Evolutionary conservation across 2,888 invertebrate species (phyloP).

Genomic region (Acleris holmiana): DNA sequence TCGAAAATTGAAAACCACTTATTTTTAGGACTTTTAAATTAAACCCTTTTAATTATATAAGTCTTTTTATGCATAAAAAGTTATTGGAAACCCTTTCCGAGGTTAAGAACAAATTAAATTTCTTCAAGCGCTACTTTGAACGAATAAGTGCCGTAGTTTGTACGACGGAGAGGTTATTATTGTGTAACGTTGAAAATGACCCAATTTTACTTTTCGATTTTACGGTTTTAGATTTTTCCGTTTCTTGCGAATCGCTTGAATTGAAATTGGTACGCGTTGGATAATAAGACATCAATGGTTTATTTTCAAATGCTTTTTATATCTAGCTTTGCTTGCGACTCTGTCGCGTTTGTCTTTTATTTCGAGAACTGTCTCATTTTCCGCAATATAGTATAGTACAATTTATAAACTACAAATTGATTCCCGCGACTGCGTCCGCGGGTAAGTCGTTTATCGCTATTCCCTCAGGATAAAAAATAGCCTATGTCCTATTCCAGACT

Average conservation of each 20-base stretch:
- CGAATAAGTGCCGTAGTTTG: conserved; percentile 13
- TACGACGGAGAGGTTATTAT: conserved; percentile 14
- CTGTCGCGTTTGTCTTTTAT: no score
- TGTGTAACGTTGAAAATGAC: neutral
- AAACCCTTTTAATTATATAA: conserved; percentile 17
- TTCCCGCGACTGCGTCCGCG: no score
- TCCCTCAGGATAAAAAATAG: no score
- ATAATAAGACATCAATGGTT: neutral
- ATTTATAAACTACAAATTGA: no score
- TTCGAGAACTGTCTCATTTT: no score
- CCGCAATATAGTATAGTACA: no score
- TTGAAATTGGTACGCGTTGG: conserved; percentile 26
- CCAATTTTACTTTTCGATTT: conserved; percentile 19
- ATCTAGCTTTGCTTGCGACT: no score
- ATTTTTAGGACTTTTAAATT: conserved; percentile 5
- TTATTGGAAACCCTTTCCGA: conserved; percentile 19
- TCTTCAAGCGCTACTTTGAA: neutral
- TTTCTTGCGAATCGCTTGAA: conserved; percentile 11
- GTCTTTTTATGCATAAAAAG: conserved; percentile 7
- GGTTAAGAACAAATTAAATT: conserved; percentile 29
- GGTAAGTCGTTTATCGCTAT: no score
- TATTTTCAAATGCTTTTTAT: no score
- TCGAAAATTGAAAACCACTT: conserved; percentile 7
- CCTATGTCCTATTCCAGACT: no score
- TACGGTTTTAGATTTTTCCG: conserved; percentile 6